phyloP scores from a whole-genome alignment of 2,888 invertebrate species.

The Conistra vaccinii region DNA sequence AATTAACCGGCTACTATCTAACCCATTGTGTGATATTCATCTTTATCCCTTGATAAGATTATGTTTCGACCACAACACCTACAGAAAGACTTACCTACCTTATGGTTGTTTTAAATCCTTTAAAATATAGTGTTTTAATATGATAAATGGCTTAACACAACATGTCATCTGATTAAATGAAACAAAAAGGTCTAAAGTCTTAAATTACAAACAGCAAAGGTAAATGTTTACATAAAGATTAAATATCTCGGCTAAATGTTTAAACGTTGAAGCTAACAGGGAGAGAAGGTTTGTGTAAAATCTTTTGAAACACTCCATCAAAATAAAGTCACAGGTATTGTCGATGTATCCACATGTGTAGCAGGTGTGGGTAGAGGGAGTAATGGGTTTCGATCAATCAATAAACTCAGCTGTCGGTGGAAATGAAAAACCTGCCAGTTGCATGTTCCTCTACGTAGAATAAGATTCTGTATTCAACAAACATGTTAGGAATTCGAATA shows the following conservation, averaged over 20 bases:
- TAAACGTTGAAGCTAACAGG: constrained; percentile 23
- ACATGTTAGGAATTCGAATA: neutral
- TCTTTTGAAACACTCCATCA: constrained; percentile 27
- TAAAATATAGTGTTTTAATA: constrained; percentile 5
- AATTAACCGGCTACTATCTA: constrained; percentile 18
- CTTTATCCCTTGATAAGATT: constrained; percentile 40
- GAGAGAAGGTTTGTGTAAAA: neutral
- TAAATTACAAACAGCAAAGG: constrained; percentile 14
- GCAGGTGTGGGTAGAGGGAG: constrained; percentile 19
- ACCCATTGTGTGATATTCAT: constrained; percentile 29
- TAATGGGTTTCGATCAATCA: constrained; percentile 56
- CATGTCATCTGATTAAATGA: constrained; percentile 15
- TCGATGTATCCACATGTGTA: constrained; percentile 19
- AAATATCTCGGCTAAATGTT: constrained; percentile 41
- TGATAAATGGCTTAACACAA: neutral
- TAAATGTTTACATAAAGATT: constrained; percentile 44
- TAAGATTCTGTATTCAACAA: neutral
- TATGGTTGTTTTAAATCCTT: neutral
- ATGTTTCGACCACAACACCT: neutral
- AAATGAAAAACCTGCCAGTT: constrained; percentile 35
- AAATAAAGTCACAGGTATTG: constrained; percentile 19
- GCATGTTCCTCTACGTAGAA: constrained; percentile 9
- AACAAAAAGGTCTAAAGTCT: constrained; percentile 2
- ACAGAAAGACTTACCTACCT: neutral
- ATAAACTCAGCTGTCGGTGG: constrained; percentile 44